These are phyloP conservation scores for Drosophila cardini DNA, from an alignment of 1,140 invertebrate species.

Conservation along the genomic window DNA sequence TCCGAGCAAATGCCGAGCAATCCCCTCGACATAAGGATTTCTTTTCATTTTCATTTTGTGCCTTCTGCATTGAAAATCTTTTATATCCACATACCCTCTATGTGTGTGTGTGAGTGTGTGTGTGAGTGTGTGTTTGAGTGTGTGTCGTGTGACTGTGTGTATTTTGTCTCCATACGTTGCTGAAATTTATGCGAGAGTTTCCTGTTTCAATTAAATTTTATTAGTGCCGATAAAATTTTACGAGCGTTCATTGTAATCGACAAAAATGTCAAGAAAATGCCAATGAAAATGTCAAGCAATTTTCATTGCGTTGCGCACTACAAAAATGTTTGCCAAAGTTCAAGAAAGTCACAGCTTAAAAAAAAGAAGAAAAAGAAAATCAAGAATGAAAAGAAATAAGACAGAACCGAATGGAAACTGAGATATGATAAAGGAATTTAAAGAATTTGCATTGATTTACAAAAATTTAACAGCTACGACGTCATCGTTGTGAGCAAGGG, in stretches of 20 bases:
- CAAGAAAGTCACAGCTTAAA: conserved; percentile 23
- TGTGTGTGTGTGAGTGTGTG: conserved; percentile 14
- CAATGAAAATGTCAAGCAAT: conserved; percentile 59
- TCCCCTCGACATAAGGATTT: conserved; percentile 27
- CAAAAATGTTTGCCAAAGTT: conserved; percentile 44
- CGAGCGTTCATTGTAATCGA: conserved; percentile 72
- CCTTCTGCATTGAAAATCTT: conserved; percentile 43
- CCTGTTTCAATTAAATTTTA: conserved; percentile 84
- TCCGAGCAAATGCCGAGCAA: conserved; percentile 10
- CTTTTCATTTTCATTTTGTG: conserved; percentile 37
- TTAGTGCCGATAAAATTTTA: conserved; percentile 77
- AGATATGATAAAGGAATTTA: conserved; percentile 15
- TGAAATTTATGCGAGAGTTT: conserved; percentile 80
- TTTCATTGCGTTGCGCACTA: conserved; percentile 20
- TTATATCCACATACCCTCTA: conserved; percentile 29
- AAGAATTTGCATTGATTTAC: conserved; percentile 61
- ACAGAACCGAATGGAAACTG: conserved; percentile 15
- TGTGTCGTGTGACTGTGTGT: conserved; percentile 38
- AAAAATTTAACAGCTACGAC: conserved; percentile 28
- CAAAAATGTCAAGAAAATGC: conserved; percentile 66
- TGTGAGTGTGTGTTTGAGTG: conserved; percentile 12
- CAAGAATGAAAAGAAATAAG: conserved; percentile 29
- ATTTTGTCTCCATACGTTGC: conserved; percentile 45
- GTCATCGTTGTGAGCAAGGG: conserved; percentile 40
- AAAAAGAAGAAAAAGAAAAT: neutral